A percentile compares a stretch with the other conserved stretches of the same genome.
phyloP scores from a whole-genome alignment of 1,140 invertebrate genomes.

The Bombus superbus region DNA sequence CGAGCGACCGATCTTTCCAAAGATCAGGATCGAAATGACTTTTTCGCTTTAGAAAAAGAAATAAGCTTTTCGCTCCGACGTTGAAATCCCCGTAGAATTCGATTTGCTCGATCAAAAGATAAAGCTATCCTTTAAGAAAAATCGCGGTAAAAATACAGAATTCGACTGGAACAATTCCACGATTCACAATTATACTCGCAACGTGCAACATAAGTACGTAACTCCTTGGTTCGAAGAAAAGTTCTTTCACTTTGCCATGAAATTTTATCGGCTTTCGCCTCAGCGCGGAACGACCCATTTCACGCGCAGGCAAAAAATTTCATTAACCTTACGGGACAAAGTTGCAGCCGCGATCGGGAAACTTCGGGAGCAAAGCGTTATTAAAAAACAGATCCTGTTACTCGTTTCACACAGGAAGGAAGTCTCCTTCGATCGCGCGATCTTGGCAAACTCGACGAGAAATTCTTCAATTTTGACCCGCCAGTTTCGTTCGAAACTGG shows the following conservation, averaged over 20 bases:
- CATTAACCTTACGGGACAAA: neutral
- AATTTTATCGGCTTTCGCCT: neutral
- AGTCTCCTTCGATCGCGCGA: neutral
- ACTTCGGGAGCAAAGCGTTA: neutral
- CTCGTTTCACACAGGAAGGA: neutral
- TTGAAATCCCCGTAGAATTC: too few species aligned
- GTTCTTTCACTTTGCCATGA: neutral
- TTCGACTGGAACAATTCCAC: too few species aligned
- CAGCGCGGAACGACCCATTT: neutral
- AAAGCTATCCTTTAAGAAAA: too few species aligned
- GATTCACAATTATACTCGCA: neutral
- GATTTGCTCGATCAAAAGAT: neutral
- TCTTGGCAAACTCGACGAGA: neutral
- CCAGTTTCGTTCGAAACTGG: slow-evolving; percentile 31
- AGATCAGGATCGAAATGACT: too few species aligned
- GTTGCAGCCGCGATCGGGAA: neutral
- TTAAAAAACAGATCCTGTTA: slow-evolving; percentile 11
- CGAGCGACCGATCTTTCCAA: too few species aligned
- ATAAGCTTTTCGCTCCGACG: too few species aligned
- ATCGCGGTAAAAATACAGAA: neutral
- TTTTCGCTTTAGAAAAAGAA: too few species aligned
- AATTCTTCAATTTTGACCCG: slow-evolving; percentile 21
- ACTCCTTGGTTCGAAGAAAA: neutral
- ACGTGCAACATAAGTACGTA: neutral
- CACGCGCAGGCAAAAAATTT: neutral